Evolutionary conservation across 2,113 vertebrate species (phyloP).

Genomic region (Pheucticus melanocephalus): DNA sequence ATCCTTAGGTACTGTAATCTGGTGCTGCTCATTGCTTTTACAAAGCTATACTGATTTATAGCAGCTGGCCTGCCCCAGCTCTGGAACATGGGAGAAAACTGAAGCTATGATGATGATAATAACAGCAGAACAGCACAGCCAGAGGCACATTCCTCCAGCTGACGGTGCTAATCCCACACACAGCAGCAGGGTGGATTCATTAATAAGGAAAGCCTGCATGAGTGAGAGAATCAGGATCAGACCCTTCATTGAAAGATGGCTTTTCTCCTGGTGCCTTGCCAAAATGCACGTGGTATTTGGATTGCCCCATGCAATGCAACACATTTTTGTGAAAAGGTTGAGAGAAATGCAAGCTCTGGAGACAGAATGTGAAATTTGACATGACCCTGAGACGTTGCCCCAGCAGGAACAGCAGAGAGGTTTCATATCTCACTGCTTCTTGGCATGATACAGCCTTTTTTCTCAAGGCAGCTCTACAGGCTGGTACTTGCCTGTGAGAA

Average conservation of each 20-base stretch:
- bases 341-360: neutral
- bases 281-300: neutral
- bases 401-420: neutral
- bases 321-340: neutral
- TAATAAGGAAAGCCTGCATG: neutral
- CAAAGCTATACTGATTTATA: neutral
- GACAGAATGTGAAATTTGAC: neutral
- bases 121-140: neutral
- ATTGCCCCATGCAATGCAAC: neutral
- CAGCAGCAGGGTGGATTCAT: neutral
- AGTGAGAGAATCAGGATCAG: neutral
- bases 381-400: neutral
- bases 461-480: neutral
- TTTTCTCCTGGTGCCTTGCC: neutral
- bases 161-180: neutral
- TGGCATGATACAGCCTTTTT: neutral
- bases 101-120: constrained; percentile 3
- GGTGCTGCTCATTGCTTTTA: neutral
- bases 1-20: constrained; percentile 3
- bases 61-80: neutral
- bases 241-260: neutral
- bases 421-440: neutral
- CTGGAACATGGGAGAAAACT: neutral
- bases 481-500: neutral
- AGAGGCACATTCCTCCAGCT: constrained; percentile 28